These are phyloP conservation scores for Dryomyza anilis DNA, from an alignment of 2,888 invertebrate species.

Conservation along the genomic window DNA sequence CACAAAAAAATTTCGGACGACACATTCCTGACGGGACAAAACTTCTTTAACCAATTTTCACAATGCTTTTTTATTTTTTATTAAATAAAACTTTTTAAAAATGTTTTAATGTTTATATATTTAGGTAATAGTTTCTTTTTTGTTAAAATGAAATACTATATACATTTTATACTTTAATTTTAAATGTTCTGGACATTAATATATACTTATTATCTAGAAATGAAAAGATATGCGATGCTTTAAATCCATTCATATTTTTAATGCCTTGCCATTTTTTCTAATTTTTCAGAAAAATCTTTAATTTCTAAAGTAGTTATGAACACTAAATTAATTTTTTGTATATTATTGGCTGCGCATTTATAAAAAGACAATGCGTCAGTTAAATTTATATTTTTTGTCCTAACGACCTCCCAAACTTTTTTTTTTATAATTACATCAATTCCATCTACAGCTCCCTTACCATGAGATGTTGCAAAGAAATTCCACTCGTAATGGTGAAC, in stretches of 20 bases:
- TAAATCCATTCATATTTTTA: constrained; percentile 25
- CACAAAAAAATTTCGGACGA: too few species aligned
- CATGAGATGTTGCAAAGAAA: constrained; percentile 30
- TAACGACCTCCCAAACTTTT: constrained; percentile 26
- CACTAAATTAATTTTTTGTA: constrained; percentile 18
- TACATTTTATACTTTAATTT: too few species aligned
- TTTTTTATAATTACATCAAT: constrained; percentile 18
- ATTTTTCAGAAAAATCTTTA: constrained; percentile 24
- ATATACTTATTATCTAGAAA: constrained; percentile 27
- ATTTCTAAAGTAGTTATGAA: constrained; percentile 21
- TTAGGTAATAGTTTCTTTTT: too few species aligned
- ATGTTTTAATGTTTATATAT: too few species aligned
- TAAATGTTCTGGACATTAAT: too few species aligned
- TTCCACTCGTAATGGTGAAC: constrained; percentile 28
- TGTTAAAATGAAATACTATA: too few species aligned
- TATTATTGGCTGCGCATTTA: constrained; percentile 21
- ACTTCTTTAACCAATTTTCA: too few species aligned
- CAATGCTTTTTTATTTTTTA: too few species aligned
- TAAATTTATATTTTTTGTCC: constrained; percentile 27
- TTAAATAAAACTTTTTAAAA: too few species aligned
- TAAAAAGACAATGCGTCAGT: constrained; percentile 29
- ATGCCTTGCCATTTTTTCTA: constrained; percentile 26
- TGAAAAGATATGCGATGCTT: constrained; percentile 29
- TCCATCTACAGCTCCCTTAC: constrained; percentile 29
- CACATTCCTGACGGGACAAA: too few species aligned